Evolutionary conservation across 2,113 vertebrate genomes (phyloP).

Genomic region (Neofelis nebulosa): DNA sequence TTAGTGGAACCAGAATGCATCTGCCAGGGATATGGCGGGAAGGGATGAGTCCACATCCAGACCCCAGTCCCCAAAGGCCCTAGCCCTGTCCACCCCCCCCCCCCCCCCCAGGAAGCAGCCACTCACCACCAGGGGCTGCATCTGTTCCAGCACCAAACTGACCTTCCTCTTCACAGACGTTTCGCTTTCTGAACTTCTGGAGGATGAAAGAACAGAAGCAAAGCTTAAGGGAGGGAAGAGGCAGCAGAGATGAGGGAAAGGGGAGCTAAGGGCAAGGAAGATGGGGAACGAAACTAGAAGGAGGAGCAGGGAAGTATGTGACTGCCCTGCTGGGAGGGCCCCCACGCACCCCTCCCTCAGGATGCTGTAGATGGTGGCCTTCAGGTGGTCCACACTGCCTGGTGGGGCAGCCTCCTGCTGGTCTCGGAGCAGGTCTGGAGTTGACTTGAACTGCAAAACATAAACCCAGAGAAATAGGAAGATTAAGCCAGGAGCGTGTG

Average conservation of each 20-base stretch:
- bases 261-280: neutral
- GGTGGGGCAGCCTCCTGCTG: constrained; percentile 88
- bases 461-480: neutral
- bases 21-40: neutral
- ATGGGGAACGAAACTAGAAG: neutral
- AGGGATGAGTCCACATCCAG: neutral
- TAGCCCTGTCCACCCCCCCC: neutral
- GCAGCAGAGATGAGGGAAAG: neutral
- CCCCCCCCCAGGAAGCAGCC: accelerated
- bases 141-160: constrained; percentile 88
- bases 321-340: accelerated
- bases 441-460: constrained; percentile 89
- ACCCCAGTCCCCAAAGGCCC: neutral
- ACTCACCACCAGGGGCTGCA: constrained; percentile 89
- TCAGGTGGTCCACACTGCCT: constrained; percentile 85
- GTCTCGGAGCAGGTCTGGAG: constrained; percentile 94
- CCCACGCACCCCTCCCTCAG: constrained; percentile 91
- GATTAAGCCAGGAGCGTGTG: neutral
- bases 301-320: neutral
- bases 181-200: constrained; percentile 90
- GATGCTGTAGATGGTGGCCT: constrained; percentile 89
- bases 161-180: constrained; percentile 87
- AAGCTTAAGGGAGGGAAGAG: neutral
- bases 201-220: neutral
- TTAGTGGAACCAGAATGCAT: constrained; percentile 58